Conservation (phyloP, 2,888 invertebrate species). For the Toxonevra muliebris region DNA sequence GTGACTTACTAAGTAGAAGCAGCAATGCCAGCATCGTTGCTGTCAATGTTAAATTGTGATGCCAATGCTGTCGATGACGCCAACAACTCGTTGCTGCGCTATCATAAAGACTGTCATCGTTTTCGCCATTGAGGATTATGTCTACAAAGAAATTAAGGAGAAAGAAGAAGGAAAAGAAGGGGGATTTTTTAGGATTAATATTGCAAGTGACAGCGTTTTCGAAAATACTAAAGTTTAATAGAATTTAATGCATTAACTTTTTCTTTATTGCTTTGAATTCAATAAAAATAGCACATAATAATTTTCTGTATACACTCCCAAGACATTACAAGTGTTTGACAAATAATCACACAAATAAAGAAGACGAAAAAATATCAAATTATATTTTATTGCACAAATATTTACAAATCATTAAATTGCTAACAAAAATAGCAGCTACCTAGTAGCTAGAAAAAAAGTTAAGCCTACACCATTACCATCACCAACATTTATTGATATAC, state of each 20-base stretch:
- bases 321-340: no score
- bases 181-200: neutral
- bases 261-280: no score
- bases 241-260: neutral
- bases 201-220: neutral
- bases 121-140: conserved; percentile 47
- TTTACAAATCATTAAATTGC: conserved; percentile 59
- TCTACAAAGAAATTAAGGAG: conserved; percentile 42
- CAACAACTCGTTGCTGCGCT: conserved; percentile 40
- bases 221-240: neutral
- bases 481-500: conserved; percentile 50
- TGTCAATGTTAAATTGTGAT: conserved; percentile 39
- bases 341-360: neutral
- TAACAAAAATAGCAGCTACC: conserved; percentile 12
- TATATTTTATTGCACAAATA: conserved; percentile 39
- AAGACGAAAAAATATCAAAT: neutral
- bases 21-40: conserved; percentile 37
- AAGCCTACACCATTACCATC: conserved; percentile 49
- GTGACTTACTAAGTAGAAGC: conserved; percentile 21
- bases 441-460: conserved; percentile 38
- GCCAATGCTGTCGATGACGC: conserved; percentile 30
- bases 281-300: no score
- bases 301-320: no score
- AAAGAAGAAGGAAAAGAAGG: neutral
- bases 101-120: conserved; percentile 48